phyloP scores from a whole-genome alignment of 2,888 invertebrate genomes.

The Drosophila infuscata region DNA sequence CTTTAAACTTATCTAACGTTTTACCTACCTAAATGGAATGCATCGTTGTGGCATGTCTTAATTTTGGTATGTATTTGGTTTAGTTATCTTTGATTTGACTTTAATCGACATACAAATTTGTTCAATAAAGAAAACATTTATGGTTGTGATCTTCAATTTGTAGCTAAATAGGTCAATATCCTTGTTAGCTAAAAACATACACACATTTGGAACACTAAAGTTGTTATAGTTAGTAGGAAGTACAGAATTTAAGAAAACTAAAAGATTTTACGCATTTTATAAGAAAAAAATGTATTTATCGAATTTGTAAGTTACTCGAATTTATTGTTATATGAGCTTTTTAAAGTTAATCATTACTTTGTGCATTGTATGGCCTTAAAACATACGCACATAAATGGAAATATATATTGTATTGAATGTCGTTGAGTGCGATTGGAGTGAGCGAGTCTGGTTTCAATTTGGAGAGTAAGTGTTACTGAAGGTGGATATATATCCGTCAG shows the following conservation, averaged over 20 bases:
- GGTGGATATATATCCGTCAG: not conserved
- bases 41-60: constrained; percentile 67
- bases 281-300: constrained; percentile 13
- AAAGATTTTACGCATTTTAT: constrained; percentile 33
- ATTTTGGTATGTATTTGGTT: constrained; percentile 68
- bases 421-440: not conserved
- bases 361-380: constrained; percentile 8
- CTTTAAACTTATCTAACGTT: constrained; percentile 28
- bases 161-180: constrained; percentile 22
- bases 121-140: constrained; percentile 17
- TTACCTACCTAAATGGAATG: constrained; percentile 49
- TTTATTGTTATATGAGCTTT: constrained; percentile 45
- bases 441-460: constrained; percentile 43
- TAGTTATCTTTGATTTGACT: constrained; percentile 1
- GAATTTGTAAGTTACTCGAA: constrained; percentile 41
- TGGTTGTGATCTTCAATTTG: constrained; percentile 57
- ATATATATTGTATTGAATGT: constrained; percentile 1
- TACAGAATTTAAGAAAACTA: constrained; percentile 7
- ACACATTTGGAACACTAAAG: constrained; percentile 4
- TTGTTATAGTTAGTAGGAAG: constrained; percentile 5
- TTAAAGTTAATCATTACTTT: constrained; percentile 14
- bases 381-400: not conserved
- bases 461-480: constrained; percentile 3
- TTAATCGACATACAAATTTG: constrained; percentile 4
- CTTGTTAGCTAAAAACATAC: constrained; percentile 10